Evolutionary conservation across 2,888 invertebrate genomes (phyloP).

Genomic region (Scelioninae gen. 1): DNA sequence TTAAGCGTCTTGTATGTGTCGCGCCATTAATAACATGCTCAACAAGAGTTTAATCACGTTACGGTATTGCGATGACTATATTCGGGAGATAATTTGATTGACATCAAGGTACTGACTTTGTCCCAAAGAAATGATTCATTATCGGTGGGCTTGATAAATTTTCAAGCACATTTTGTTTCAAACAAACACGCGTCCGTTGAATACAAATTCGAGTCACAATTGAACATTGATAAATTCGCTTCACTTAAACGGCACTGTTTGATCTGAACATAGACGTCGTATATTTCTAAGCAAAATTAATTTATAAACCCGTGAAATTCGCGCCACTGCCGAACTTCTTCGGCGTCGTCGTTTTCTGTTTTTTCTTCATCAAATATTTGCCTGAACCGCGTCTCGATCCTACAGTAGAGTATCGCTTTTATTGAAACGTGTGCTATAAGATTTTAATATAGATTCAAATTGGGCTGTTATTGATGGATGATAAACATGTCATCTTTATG

Average conservation of each 20-base stretch:
- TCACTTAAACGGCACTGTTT: slow-evolving; percentile 9
- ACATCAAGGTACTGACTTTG: slow-evolving; percentile 40
- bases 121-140: slow-evolving; percentile 42
- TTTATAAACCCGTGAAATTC: slow-evolving; percentile 15
- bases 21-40: slow-evolving; percentile 24
- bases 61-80: slow-evolving; percentile 32
- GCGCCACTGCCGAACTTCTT: neutral
- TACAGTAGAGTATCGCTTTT: slow-evolving; percentile 22
- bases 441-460: slow-evolving; percentile 57
- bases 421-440: slow-evolving; percentile 38
- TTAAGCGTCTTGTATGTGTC: slow-evolving; percentile 4
- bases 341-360: neutral
- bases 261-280: slow-evolving; percentile 11
- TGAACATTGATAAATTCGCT: slow-evolving; percentile 26
- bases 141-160: slow-evolving; percentile 32
- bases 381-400: slow-evolving; percentile 5
- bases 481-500: slow-evolving; percentile 61
- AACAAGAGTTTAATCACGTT: slow-evolving; percentile 45
- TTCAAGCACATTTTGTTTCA: slow-evolving; percentile 15
- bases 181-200: slow-evolving; percentile 18
- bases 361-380: slow-evolving; percentile 31
- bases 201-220: slow-evolving; percentile 28
- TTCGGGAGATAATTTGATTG: slow-evolving; percentile 46
- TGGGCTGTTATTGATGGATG: slow-evolving; percentile 59
- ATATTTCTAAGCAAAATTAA: slow-evolving; percentile 22